Percentiles rank a stretch among this genome's conserved stretches.
These are phyloP conservation scores for Teinopalpus imperialis DNA, from an alignment of 2,888 invertebrate species.

Conservation along the genomic window DNA sequence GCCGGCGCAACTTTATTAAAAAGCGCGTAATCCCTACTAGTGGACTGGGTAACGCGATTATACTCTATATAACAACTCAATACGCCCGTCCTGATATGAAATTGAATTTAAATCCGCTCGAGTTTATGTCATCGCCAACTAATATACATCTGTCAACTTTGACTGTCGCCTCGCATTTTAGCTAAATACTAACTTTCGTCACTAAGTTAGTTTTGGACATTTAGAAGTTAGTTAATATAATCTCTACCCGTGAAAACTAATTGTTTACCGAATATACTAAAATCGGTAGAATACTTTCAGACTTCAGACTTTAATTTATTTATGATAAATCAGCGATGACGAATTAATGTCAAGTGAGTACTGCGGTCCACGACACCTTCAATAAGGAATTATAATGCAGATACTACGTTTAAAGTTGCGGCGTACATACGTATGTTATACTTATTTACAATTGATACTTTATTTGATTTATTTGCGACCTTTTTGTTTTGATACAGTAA, in stretches of 20 bases:
- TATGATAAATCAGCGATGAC: no score
- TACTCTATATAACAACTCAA: slow-evolving; percentile 74
- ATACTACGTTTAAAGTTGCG: no score
- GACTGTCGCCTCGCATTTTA: slow-evolving; percentile 41
- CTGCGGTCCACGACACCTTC: no score
- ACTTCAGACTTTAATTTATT: no score
- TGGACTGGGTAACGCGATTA: slow-evolving; percentile 80
- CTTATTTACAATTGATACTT: no score
- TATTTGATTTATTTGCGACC: no score
- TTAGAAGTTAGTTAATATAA: not conserved
- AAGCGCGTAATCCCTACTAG: slow-evolving; percentile 78
- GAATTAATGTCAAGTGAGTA: no score
- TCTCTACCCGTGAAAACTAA: not conserved
- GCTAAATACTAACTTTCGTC: slow-evolving; percentile 29
- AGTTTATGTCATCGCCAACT: slow-evolving; percentile 14
- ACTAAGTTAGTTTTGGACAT: not conserved
- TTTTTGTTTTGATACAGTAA: no score
- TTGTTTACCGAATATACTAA: no score
- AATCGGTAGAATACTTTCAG: no score
- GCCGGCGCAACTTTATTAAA: slow-evolving; percentile 75
- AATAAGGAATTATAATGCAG: no score
- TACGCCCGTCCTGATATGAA: slow-evolving; percentile 68
- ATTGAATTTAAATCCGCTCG: slow-evolving; percentile 71
- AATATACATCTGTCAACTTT: slow-evolving; percentile 24
- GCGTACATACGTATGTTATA: no score